Evolutionary conservation across 2,888 invertebrate genomes (phyloP), one percentile per base, ranked within the genome.

Genomic region (Smittia aterrima): DNA sequence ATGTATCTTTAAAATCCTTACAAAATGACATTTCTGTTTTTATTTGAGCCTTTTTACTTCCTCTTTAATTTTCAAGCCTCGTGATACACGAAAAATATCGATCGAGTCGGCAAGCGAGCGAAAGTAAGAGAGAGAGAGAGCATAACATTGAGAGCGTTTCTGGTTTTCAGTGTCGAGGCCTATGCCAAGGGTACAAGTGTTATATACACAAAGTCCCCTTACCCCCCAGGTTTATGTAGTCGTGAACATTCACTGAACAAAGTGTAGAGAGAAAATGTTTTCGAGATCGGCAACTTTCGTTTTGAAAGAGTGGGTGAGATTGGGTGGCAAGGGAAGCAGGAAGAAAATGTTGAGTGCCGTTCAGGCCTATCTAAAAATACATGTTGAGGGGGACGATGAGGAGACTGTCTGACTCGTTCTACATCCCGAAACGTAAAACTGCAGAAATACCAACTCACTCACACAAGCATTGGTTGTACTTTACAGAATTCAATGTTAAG

Each of bases 181-280:
- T 75, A 75, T 75, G 75, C 75, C 75, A 75, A 75, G 75, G 75
- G 75, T 75, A 74, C 47, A 74, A 66, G 38, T 71, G 71, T 75
- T 73, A 71, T 75, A 75, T 75, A 22, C 67, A 16, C 47, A 6
- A 2, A 47, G n/a, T 9, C 9, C 47, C 7, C 47, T 16, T 11
- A n/a, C 47, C 47, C 47, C 11, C 47, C n/a, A 13, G 32, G 11
- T 2, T 24, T 24, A 24, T 41, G 27, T 53, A 58, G 58, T 58
- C 58, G 58, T 58, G 58, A 58, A 58, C 58, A 58, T 58, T 58
- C n/a, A 20, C 58, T 3, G 58, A 20, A 11, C 4, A 3, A 32
- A 32, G 32, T 32, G 32, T 11, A 9, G 58, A 58, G 18, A 18
- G 18, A 22, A 58, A 58, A 47, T 47, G 58, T 18, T 58, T 58